Evolutionary conservation across 2,888 invertebrate genomes (phyloP).

Genomic region (Zeuzera pyrina): DNA sequence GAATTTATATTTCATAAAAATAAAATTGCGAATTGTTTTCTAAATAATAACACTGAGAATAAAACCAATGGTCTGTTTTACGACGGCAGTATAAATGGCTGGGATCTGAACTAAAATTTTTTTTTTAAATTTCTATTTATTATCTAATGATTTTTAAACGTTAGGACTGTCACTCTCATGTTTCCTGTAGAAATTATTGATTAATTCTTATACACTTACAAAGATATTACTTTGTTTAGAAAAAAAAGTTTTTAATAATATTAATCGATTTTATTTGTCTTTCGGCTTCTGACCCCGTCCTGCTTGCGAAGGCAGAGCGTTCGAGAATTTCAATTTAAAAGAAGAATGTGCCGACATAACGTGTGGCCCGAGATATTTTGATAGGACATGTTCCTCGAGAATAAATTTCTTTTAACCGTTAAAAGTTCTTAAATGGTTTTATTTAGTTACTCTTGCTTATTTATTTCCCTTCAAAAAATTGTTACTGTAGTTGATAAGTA

Average conservation of each 20-base stretch:
- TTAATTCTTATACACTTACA: too few species aligned
- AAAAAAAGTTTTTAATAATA: constrained; percentile 55
- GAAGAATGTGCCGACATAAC: constrained; percentile 74
- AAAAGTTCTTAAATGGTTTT: constrained; percentile 63
- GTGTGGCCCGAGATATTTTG: constrained; percentile 73
- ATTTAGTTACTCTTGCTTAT: constrained; percentile 25
- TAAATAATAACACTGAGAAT: not conserved
- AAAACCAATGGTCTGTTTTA: too few species aligned
- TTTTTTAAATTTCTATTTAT: too few species aligned
- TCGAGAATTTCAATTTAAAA: constrained; percentile 75
- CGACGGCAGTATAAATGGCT: too few species aligned
- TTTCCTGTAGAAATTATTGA: too few species aligned
- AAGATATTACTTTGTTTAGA: too few species aligned
- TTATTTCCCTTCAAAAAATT: too few species aligned
- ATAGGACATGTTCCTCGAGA: constrained; percentile 71
- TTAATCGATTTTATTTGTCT: constrained; percentile 72
- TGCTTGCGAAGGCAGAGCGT: constrained; percentile 58
- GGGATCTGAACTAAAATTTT: too few species aligned
- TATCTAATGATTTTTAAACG: too few species aligned
- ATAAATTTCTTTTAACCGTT: constrained; percentile 70
- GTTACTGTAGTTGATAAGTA: too few species aligned
- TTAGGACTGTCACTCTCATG: too few species aligned
- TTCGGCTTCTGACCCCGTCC: constrained; percentile 63
- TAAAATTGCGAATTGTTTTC: not conserved
- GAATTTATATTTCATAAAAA: not conserved